Conservation (phyloP, 2,797 vertebrate species). For the Chelidonichthys spinosus region DNA sequence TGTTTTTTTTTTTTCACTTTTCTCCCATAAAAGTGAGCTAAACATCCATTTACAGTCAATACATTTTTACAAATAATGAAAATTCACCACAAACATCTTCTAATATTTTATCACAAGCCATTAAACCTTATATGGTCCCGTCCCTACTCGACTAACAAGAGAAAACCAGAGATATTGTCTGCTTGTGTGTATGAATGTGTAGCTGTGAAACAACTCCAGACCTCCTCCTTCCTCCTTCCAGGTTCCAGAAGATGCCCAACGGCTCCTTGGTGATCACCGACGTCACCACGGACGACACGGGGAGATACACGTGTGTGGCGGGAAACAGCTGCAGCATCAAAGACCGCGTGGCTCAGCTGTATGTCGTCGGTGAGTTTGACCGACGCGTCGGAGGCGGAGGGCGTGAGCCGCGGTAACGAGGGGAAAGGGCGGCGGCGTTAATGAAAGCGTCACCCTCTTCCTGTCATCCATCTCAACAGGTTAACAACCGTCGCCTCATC, state of each 20-base stretch:
- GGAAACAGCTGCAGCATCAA: conserved; percentile 98
- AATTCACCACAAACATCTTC: no score
- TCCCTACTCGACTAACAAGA: no score
- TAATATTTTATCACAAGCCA: no score
- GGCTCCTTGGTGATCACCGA: conserved; percentile 93
- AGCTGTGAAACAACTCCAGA: not conserved
- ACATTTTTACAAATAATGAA: no score
- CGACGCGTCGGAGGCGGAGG: conserved; percentile 12
- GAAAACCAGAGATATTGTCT: no score
- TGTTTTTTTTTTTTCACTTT: no score
- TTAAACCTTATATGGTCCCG: no score
- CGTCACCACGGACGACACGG: conserved; percentile 92
- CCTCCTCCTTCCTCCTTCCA: conserved; percentile 49
- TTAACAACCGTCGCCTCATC: conserved; percentile 66
- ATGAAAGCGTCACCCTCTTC: conserved; percentile 62
- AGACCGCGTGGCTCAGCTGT: conserved; percentile 90
- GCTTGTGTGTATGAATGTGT: not conserved
- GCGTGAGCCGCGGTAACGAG: conserved; percentile 13
- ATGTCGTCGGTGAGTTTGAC: conserved; percentile 91
- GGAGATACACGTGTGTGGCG: conserved; percentile 94
- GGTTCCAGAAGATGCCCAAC: conserved; percentile 95
- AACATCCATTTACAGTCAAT: no score
- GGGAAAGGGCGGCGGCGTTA: conserved; percentile 52
- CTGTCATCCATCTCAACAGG: conserved; percentile 58
- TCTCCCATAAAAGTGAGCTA: no score